Conservation (phyloP, 2,888 invertebrate species). For the Ophioninae sp. region DNA sequence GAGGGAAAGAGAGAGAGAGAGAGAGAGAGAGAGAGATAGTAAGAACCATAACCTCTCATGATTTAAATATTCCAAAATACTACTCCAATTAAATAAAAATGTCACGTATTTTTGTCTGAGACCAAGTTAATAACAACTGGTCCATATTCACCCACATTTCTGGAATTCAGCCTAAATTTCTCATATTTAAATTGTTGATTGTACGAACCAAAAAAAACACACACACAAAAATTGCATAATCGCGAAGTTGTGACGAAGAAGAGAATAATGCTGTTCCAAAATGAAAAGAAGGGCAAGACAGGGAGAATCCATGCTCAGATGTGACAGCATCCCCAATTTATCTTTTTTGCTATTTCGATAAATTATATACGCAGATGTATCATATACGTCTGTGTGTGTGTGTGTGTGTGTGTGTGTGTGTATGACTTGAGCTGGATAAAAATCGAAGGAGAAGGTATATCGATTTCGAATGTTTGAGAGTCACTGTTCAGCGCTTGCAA, state of each 20-base stretch:
- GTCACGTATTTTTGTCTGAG: constrained; percentile 49
- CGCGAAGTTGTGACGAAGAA: too few relatives aligned
- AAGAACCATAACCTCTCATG: constrained; percentile 31
- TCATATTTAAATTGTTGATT: constrained; percentile 20
- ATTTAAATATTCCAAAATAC: constrained; percentile 46
- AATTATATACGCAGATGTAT: constrained; percentile 8
- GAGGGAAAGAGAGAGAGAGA: constrained; percentile 21
- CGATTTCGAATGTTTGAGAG: constrained; percentile 49
- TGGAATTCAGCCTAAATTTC: constrained; percentile 21
- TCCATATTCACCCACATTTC: constrained; percentile 27
- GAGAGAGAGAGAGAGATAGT: constrained; percentile 31
- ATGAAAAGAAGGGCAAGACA: not conserved
- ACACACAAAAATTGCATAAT: too few relatives aligned
- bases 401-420: not conserved
- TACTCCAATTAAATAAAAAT: constrained; percentile 59
- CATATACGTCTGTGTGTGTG: not conserved
- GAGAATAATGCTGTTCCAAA: constrained; percentile 8
- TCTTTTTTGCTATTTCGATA: constrained; percentile 3
- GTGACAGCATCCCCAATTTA: constrained; percentile 25
- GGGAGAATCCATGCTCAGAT: constrained; percentile 1
- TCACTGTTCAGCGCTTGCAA: constrained; percentile 50
- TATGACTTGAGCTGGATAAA: constrained; percentile 23
- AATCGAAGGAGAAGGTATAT: constrained; percentile 39
- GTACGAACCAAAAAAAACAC: constrained; percentile 8
- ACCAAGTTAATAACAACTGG: constrained; percentile 39